Evolutionary conservation across 1,140 invertebrate genomes (phyloP).

Genomic region (Neotoxoptera formosana): DNA sequence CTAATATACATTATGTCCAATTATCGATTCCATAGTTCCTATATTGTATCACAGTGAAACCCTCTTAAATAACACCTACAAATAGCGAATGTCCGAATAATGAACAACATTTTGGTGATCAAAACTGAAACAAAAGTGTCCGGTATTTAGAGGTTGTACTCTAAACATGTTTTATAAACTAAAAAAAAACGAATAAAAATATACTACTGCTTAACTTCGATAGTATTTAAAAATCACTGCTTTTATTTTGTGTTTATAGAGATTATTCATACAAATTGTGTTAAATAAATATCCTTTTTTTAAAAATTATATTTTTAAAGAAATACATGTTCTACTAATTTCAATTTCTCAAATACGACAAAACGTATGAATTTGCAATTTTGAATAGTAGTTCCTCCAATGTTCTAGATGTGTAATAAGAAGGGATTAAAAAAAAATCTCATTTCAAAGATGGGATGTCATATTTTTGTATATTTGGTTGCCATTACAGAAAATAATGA

Average conservation of each 20-base stretch:
- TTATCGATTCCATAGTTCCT: background rate
- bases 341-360: no score
- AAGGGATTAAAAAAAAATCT: no score
- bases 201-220: background rate
- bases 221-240: background rate
- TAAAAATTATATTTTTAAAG: background rate
- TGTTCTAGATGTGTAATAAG: no score
- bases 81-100: background rate
- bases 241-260: background rate
- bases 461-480: no score
- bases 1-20: background rate
- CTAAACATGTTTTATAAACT: background rate
- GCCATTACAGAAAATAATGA: no score
- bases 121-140: background rate
- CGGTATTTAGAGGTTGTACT: background rate
- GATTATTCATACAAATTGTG: background rate
- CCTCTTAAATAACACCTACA: background rate
- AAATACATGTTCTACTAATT: background rate
- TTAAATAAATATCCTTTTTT: background rate
- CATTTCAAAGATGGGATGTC: no score
- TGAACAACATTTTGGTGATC: background rate
- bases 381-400: no score
- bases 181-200: background rate
- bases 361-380: no score
- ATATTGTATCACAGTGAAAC: background rate